Percentiles rank a stretch among this genome's conserved stretches.
Evolutionary conservation across 1,140 invertebrate species (phyloP).

Genomic region (Colletes gigas): DNA sequence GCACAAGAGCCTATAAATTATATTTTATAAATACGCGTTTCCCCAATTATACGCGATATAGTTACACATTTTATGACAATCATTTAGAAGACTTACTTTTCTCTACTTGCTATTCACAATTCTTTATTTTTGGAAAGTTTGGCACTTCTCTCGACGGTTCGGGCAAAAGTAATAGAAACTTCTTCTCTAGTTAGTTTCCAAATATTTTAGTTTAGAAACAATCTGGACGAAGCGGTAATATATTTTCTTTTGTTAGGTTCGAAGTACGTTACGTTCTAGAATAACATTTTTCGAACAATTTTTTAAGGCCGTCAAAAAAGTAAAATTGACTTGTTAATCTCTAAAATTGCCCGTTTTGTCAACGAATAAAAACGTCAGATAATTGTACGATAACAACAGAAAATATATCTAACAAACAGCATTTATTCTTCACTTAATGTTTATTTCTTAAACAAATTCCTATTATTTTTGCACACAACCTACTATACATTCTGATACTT

Average conservation of each 20-base stretch:
- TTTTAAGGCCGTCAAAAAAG: not conserved
- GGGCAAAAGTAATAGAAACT: conserved; percentile 45
- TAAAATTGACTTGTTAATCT: not conserved
- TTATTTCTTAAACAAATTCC: conserved; percentile 32
- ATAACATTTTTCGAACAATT: not conserved
- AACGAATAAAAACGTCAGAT: not conserved
- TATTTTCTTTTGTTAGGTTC: not conserved
- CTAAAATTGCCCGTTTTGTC: conserved; percentile 2
- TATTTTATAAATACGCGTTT: conserved; percentile 44
- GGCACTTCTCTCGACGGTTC: conserved; percentile 53
- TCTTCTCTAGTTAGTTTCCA: not conserved
- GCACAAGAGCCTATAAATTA: conserved; percentile 56
- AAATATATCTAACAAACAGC: conserved; percentile 15
- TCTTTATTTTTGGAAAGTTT: conserved; percentile 47
- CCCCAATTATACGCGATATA: conserved; percentile 32
- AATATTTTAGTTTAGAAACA: not conserved
- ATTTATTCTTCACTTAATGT: conserved; percentile 13
- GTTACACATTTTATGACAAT: conserved; percentile 1
- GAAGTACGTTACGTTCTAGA: no score
- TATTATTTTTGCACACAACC: conserved; percentile 42
- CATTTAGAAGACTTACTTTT: conserved; percentile 15
- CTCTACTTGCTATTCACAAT: not conserved
- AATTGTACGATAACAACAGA: not conserved
- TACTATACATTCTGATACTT: conserved; percentile 43
- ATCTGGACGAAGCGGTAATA: not conserved